These are phyloP conservation scores for Pristionchus pacificus DNA, from an alignment of 1,140 invertebrate species.

Conservation along the genomic window DNA sequence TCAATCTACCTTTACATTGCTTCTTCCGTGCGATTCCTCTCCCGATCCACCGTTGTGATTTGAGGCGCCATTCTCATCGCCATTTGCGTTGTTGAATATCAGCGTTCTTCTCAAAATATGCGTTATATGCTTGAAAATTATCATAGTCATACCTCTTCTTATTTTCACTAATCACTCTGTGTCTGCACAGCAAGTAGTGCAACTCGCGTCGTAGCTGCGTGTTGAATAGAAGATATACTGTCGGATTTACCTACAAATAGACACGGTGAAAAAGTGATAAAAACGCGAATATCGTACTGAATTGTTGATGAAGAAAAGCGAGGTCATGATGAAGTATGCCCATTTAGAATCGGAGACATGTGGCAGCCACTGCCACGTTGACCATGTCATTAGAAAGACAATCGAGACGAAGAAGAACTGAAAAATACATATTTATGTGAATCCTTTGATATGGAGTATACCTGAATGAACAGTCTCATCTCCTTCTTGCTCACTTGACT, in stretches of 20 bases:
- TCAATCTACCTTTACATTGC: too few species aligned
- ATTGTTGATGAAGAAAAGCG: constrained; percentile 45
- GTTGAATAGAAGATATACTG: constrained; percentile 27
- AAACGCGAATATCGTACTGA: constrained; percentile 22
- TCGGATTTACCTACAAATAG: constrained; percentile 21
- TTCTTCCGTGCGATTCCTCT: background rate
- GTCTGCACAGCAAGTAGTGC: constrained; percentile 18
- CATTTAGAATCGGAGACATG: constrained; percentile 43
- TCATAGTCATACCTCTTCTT: background rate
- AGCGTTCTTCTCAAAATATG: background rate
- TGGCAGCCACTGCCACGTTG: constrained; percentile 45
- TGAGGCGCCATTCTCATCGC: background rate
- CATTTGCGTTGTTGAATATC: background rate
- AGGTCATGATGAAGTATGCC: constrained; percentile 45
- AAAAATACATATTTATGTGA: constrained; percentile 14
- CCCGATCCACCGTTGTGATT: background rate
- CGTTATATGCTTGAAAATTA: background rate
- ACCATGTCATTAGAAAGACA: constrained; percentile 43
- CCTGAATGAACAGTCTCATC: constrained; percentile 44
- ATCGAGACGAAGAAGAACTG: constrained; percentile 44
- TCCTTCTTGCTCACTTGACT: constrained; percentile 44
- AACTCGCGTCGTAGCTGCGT: constrained; percentile 25
- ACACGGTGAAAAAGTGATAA: too few species aligned
- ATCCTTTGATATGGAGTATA: constrained; percentile 1
- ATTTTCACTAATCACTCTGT: background rate